A percentile compares a stretch with the other conserved stretches of the same genome.
These are phyloP conservation scores for Paramisgurnus dabryanus DNA, from an alignment of 2,113 vertebrate species.

Conservation along the genomic window DNA sequence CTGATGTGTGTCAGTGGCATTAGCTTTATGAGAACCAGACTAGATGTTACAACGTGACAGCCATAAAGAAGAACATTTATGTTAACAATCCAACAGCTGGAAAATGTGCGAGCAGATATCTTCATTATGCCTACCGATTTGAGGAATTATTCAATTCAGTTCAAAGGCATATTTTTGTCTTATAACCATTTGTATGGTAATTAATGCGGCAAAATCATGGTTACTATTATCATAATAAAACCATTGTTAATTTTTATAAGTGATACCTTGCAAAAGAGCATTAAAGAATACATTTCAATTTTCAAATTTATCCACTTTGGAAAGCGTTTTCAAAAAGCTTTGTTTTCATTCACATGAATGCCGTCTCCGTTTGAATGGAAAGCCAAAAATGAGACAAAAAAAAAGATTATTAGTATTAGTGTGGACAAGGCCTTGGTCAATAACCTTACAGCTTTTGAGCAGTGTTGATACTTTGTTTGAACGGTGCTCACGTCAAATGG, in stretches of 20 bases:
- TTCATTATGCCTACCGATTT: not conserved
- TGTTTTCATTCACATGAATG: no score
- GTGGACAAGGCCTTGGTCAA: not conserved
- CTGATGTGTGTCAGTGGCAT: not conserved
- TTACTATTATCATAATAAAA: no score
- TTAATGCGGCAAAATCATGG: no score
- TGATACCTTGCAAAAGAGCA: no score
- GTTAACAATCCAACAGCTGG: not conserved
- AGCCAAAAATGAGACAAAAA: no score
- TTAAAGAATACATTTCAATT: no score
- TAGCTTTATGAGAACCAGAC: not conserved
- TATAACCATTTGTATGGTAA: not conserved
- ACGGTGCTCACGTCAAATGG: constrained; percentile 23
- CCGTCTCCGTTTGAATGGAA: no score
- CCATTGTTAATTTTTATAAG: no score
- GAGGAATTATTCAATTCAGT: not conserved
- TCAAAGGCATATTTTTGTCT: no score
- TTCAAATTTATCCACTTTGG: no score
- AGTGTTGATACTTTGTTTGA: constrained; percentile 17
- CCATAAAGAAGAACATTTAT: not conserved
- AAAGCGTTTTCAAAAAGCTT: no score
- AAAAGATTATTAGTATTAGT: no score
- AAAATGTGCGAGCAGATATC: not conserved
- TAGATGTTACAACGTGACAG: not conserved
- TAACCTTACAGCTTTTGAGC: not conserved